Base-by-base conservation (phyloP, 1,140 invertebrate genomes). In the Drosophila nigromelanica region DNA sequence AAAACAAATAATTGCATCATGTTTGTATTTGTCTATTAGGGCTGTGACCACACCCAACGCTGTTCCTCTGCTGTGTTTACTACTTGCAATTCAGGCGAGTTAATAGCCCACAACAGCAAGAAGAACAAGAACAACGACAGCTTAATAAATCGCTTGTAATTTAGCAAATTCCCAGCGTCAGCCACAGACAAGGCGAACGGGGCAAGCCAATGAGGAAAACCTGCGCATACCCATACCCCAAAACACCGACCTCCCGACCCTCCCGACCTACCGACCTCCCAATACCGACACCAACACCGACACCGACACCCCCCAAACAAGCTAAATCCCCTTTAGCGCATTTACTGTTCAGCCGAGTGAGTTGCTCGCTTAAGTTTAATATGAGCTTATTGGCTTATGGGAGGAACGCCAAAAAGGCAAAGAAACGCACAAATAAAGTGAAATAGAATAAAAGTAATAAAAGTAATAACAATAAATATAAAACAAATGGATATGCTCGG, bases 301-400 rank as follows among this genome's bases (percentile, higher is more conserved):
- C 18, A 18, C 18, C 18, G 18, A 18, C 18, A 18, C 14, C 4
- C 37, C 37, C 21, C 21, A 24, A 10, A 4, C 12, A 12, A 45
- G 5, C 12, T 3, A 14, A 30, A 27, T 24, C 47, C 50, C 66
- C 51, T 27, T n/a, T 35, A 45, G 15, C 43, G 27, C 21, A 51
- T 47, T 51, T 51, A 51, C 39, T 43, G 62, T 21, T 18, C 42
- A 62, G 14, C 37, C 56, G 54, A 52, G 40, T 15, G 40, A 54
- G 54, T 37, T 55, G 54, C 62, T 73, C 55, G 72, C 72, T 70
- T 70, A 69, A 83, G 61, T 79, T 83, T 72, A 83, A 83, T 83
- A 69, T 68, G 39, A 83, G 80, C 80, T 83, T 83, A 83, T 83
- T 83, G 80, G 80, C 80, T 83, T 83, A 79, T 52, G 71, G 62